Percentiles rank a stretch among this genome's conserved stretches.
These are phyloP conservation scores for Labeo calbasu DNA, from an alignment of 2,797 vertebrate genomes.

Conservation along the genomic window DNA sequence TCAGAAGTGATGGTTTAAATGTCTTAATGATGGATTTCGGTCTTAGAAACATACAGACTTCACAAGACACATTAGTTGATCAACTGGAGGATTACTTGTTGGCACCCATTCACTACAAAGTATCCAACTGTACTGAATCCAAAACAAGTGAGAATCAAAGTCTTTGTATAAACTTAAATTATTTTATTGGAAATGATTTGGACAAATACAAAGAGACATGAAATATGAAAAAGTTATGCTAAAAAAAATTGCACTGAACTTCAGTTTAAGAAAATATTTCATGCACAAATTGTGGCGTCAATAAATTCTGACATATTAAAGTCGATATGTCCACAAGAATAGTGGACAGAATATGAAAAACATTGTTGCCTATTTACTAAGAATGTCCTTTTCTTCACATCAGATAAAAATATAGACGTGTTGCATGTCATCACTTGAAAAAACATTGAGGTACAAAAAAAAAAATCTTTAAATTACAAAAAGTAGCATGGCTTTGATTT, in stretches of 20 bases:
- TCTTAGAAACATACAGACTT: neutral
- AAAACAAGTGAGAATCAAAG: slow-evolving; percentile 13
- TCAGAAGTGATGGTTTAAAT: neutral
- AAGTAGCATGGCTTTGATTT: slow-evolving; percentile 72
- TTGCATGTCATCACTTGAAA: slow-evolving; percentile 48
- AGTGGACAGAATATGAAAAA: slow-evolving; percentile 16
- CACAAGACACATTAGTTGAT: neutral
- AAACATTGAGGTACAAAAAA: slow-evolving; percentile 71
- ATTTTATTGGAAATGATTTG: slow-evolving; percentile 78
- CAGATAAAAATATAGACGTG: slow-evolving; percentile 30
- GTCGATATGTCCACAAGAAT: neutral
- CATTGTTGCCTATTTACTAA: neutral
- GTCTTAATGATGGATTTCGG: neutral
- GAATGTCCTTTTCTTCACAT: slow-evolving; percentile 25
- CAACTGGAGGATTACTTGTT: neutral
- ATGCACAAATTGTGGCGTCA: slow-evolving; percentile 23
- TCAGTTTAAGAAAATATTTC: slow-evolving; percentile 52
- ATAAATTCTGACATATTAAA: neutral
- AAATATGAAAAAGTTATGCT: slow-evolving; percentile 65
- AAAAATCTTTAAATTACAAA: slow-evolving; percentile 67
- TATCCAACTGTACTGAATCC: neutral
- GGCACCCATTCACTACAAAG: neutral
- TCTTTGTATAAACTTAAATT: slow-evolving; percentile 81
- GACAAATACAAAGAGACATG: slow-evolving; percentile 62
- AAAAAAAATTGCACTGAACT: slow-evolving; percentile 76